Percentiles rank a stretch among this genome's conserved stretches.
Conservation (phyloP, 2,888 invertebrate species). For the Eurytoma californica region DNA sequence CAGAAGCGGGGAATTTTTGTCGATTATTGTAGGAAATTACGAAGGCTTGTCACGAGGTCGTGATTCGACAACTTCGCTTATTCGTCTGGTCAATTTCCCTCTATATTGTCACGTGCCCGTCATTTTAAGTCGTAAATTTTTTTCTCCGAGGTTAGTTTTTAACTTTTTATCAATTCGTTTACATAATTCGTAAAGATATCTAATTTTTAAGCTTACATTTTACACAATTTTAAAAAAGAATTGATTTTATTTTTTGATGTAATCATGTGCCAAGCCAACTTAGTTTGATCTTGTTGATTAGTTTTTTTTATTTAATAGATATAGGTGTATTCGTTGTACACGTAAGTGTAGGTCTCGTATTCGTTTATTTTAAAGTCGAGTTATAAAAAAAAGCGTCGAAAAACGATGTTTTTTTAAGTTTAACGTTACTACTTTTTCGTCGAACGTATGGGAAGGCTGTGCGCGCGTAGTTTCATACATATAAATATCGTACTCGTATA, state of each 20-base stretch:
- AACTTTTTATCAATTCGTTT: constrained; percentile 6
- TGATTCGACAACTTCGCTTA: constrained; percentile 45
- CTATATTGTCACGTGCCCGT: constrained; percentile 20
- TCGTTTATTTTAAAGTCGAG: constrained; percentile 63
- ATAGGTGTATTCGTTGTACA: too few species aligned
- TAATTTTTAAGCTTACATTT: too few species aligned
- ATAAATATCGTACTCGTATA: too few species aligned
- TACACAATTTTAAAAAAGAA: too few species aligned
- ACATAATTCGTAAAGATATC: too few species aligned
- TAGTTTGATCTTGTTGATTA: neutral
- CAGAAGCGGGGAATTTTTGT: constrained; percentile 39
- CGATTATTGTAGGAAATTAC: constrained; percentile 51
- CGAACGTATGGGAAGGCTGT: constrained; percentile 19
- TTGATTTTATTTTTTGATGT: too few species aligned
- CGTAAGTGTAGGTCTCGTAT: too few species aligned
- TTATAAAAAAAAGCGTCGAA: constrained; percentile 54
- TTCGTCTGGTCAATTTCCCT: neutral
- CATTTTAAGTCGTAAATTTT: neutral
- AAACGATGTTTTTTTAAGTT: too few species aligned
- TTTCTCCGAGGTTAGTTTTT: constrained; percentile 9
- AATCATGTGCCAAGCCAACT: neutral
- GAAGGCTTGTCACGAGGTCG: constrained; percentile 50
- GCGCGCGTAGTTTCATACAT: constrained; percentile 56
- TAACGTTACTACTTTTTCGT: too few species aligned
- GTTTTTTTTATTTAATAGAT: too few species aligned